Evolutionary conservation across 2,888 invertebrate species (phyloP).

Genomic region (Athalia circularis): DNA sequence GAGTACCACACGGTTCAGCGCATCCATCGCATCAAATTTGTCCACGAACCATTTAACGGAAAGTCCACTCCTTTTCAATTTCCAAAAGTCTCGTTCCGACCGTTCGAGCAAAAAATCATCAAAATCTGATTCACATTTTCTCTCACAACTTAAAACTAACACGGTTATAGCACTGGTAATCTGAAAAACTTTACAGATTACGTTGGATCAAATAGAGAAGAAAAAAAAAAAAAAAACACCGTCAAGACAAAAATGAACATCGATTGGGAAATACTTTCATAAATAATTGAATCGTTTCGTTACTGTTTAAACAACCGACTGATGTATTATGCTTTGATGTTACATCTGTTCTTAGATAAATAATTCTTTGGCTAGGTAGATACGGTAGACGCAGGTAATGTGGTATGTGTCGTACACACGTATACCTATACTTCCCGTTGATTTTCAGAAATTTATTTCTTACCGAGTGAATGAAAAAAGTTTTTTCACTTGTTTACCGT

Average conservation of each 20-base stretch:
- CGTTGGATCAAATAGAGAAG: background rate
- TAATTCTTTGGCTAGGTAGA: background rate
- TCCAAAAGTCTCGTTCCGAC: conserved; percentile 4
- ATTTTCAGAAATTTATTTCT: conserved; percentile 1
- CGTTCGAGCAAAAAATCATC: background rate
- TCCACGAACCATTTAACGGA: conserved; percentile 27
- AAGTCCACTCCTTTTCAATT: background rate
- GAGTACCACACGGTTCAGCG: conserved; percentile 94
- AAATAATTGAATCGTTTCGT: conserved; percentile 8
- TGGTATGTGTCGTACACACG: background rate
- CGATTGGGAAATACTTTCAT: conserved; percentile 24
- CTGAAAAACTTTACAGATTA: no score
- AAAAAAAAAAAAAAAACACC: background rate
- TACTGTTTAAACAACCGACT: background rate
- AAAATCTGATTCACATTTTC: conserved; percentile 18
- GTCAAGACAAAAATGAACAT: background rate
- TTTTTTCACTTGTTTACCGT: conserved; percentile 2
- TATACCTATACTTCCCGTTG: conserved; percentile 7
- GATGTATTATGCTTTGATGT: conserved; percentile 13
- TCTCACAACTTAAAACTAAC: background rate
- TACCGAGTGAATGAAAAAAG: background rate
- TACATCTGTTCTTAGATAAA: background rate
- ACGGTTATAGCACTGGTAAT: background rate
- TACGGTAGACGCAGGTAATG: background rate
- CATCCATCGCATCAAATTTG: conserved; percentile 80